Base-by-base conservation (phyloP, 2,113 vertebrate species). In the Perognathus longimembris region DNA sequence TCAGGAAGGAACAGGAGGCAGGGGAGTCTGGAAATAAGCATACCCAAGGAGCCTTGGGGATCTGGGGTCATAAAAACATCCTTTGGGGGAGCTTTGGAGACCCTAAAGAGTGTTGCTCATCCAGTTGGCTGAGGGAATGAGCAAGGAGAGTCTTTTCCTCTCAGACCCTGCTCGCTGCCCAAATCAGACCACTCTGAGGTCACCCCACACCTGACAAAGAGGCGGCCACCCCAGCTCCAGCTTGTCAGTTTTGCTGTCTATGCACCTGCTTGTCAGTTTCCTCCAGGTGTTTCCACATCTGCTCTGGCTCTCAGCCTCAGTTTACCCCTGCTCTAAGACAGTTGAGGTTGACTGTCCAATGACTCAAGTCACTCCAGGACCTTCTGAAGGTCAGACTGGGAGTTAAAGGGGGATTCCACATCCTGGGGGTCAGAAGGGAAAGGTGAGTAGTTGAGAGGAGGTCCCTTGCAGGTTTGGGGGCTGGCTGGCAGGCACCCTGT, bases 261-360 rank as follows among this genome's bases (percentile, higher is more conserved):
- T 26, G 85, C 8, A 3, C 69, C 2, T 7, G 22, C 67, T 63
- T 71, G 1, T 36, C 80, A 50, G 7, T 63, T 32, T 57, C 34
- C 67, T 36, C 34, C 32, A 42, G 50, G 57, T 12, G 14, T 38
- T 64, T 38, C 36, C 22, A 8, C 34, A 10, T 70, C 15, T 9
- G 5, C 64, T 45, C 32, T 34, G 64, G 57, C 76, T 88, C 70
- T 45, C 30, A 57, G 81, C 66, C 85, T 91, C 94, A 63, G 75
- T 85, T 85, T 85, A 69, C 89, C 18, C 1, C 32, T 61, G 40
- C 79, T 59, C 21, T 78, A 32, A 83, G 66, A 7, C 1, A 54
- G 7, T 1, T 63, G 32, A 3, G 21, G 71, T 54, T n/a, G 21
- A 50, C 75, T 67, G 24, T 34, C 24, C 21, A 63, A 81, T 9